phyloP scores from a whole-genome alignment of 2,888 invertebrate genomes.

The Stegophylla sp. region DNA sequence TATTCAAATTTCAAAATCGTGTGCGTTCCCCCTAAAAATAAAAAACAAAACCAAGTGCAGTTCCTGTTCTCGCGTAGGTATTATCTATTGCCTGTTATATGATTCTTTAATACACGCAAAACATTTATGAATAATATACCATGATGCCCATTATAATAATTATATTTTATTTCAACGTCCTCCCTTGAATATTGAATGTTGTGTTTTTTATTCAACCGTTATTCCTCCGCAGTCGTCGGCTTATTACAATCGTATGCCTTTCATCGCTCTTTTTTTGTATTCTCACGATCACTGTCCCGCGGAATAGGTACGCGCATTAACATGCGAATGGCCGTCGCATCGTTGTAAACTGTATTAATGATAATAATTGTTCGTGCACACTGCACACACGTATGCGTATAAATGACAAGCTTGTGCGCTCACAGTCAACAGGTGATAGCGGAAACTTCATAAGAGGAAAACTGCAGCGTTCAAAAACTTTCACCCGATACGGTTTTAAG shows the following conservation, averaged over 20 bases:
- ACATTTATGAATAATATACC: no score
- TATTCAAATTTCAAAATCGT: not conserved
- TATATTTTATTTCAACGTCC: not conserved
- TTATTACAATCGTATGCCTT: conserved; percentile 38
- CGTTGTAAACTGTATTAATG: conserved; percentile 18
- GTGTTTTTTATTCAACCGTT: not conserved
- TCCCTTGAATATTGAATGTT: not conserved
- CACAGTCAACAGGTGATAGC: not conserved
- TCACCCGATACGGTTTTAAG: conserved; percentile 35
- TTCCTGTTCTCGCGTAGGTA: no score
- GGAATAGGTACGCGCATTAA: not conserved
- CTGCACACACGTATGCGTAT: conserved; percentile 16
- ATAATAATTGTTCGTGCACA: conserved; percentile 52
- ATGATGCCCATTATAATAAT: not conserved
- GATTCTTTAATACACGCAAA: no score
- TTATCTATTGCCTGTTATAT: no score
- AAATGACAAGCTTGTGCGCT: not conserved
- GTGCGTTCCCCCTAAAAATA: not conserved
- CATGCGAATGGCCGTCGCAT: not conserved
- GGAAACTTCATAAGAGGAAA: conserved; percentile 37
- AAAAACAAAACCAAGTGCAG: no score
- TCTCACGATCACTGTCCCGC: conserved; percentile 47
- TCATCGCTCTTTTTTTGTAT: conserved; percentile 35
- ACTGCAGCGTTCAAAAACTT: conserved; percentile 19
- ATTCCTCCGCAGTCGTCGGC: not conserved